Conservation (phyloP, 1,140 invertebrate genomes). For the Scaptomyza hsui region DNA sequence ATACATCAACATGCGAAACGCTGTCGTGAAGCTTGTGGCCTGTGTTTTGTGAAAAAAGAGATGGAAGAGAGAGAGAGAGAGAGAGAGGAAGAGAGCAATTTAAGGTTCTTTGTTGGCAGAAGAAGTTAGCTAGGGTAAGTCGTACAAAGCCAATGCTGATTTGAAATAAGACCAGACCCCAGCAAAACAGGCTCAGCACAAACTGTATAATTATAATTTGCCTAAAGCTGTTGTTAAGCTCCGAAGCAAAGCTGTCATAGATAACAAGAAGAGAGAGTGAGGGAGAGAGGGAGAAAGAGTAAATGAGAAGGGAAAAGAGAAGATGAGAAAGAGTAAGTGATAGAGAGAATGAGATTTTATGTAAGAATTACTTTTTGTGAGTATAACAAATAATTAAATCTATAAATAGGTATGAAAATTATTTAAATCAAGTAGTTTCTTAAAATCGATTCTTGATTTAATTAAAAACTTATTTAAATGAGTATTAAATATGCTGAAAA, state of each 20-base stretch:
- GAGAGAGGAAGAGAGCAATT: not conserved
- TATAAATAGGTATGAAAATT: no score
- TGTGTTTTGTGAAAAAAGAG: slow-evolving; percentile 1
- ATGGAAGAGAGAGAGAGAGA: not conserved
- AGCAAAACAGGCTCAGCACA: slow-evolving; percentile 62
- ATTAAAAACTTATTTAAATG: no score
- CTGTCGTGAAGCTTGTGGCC: slow-evolving; percentile 46
- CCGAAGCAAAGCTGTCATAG: slow-evolving; percentile 44
- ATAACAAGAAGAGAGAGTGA: not conserved
- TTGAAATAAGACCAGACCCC: slow-evolving; percentile 71
- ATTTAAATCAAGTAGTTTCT: no score
- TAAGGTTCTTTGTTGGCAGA: not conserved
- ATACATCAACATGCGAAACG: slow-evolving; percentile 72
- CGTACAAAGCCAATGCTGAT: slow-evolving; percentile 69
- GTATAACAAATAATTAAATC: no score
- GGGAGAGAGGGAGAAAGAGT: not conserved
- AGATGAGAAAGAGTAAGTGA: not conserved
- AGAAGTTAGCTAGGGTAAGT: not conserved
- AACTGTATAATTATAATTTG: slow-evolving; percentile 73
- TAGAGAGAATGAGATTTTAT: not conserved
- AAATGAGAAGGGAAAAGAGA: not conserved
- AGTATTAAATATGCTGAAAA: no score
- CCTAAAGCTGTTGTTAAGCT: slow-evolving; percentile 59
- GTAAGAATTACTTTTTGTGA: no score
- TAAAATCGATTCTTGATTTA: no score